These are phyloP conservation scores for Oxyura jamaicensis DNA, from an alignment of 2,113 vertebrate species.

Conservation along the genomic window DNA sequence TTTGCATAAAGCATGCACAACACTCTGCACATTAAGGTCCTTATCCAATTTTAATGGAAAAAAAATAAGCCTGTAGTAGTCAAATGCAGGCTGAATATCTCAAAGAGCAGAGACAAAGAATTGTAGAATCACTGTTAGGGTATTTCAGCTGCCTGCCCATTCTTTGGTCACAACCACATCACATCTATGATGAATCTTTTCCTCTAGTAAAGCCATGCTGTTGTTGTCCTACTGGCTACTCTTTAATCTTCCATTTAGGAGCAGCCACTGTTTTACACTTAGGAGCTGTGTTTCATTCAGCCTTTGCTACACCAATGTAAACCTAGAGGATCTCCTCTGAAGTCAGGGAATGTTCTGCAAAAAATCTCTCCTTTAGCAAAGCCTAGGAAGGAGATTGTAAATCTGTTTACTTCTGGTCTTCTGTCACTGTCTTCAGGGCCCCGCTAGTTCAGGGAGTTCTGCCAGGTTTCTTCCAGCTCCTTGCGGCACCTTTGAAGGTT, in stretches of 20 bases:
- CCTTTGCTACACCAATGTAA: neutral
- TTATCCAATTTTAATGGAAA: neutral
- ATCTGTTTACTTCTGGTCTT: conserved; percentile 9
- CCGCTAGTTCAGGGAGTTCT: conserved; percentile 33
- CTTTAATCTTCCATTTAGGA: neutral
- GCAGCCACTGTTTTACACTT: neutral
- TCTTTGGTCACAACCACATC: neutral
- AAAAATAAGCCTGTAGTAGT: neutral
- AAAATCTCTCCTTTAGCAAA: neutral
- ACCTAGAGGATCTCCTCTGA: neutral
- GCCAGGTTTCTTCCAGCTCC: conserved; percentile 28
- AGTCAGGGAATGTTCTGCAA: neutral
- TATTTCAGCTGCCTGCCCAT: neutral
- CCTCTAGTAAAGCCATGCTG: neutral
- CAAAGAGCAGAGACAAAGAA: neutral
- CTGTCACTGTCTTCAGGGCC: neutral
- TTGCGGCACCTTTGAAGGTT: conserved; percentile 1
- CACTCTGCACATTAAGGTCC: neutral
- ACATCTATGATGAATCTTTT: neutral
- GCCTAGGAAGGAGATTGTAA: neutral
- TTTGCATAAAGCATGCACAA: neutral
- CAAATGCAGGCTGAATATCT: neutral
- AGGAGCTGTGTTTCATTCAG: neutral
- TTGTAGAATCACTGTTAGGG: neutral
- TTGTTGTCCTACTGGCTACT: neutral